Base-by-base conservation (phyloP, 1,140 invertebrate species). In the Pararge aegeria region DNA sequence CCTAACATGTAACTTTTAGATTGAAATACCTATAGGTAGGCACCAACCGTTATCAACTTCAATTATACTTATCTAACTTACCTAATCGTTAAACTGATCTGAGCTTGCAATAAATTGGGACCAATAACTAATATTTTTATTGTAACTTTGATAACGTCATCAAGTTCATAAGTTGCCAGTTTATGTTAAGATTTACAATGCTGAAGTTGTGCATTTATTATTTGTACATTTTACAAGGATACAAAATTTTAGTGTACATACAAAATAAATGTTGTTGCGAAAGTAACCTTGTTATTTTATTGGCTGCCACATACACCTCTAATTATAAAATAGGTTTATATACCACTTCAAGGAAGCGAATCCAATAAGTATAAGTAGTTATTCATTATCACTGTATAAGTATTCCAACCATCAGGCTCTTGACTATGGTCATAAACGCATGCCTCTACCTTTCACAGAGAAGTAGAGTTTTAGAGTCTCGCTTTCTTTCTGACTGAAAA, bases 121-220 rank as follows among this genome's bases (percentile, higher is more conserved):
- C 83, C 83, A 86, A 86, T 76, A 61, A 61, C 66, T 76, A 65
- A 70, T 67, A 29, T 27, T 24, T 27, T 46, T 68, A 52, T 58
- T 62, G 55, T 64, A 55, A 68, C 61, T 59, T 61, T 66, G 24
- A 61, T 49, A 46, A 61, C 69, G 69, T 78, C 46, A 49, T 71
- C 68, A 66, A 73, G 37, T 63, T 53, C 67, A 70, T 66, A 63
- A 30, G 55, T 68, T 55, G 57, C 46, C 52, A 55, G 48, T 64
- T 64, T 62, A 50, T 59, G 60, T 71, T 69, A 63, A 56, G 65
- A 67, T 80, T 84, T 87, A 78, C 78, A 80, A 87, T 87, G 82
- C 86, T 89, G 83, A 89, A 83, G 86, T 89, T 89, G 84, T 89
- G 86, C 86, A 87, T 89, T 87, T 89, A 85, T 83, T 86, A 83